These are phyloP conservation scores for Isoperla grammatica DNA, from an alignment of 2,888 invertebrate species.

Conservation along the genomic window DNA sequence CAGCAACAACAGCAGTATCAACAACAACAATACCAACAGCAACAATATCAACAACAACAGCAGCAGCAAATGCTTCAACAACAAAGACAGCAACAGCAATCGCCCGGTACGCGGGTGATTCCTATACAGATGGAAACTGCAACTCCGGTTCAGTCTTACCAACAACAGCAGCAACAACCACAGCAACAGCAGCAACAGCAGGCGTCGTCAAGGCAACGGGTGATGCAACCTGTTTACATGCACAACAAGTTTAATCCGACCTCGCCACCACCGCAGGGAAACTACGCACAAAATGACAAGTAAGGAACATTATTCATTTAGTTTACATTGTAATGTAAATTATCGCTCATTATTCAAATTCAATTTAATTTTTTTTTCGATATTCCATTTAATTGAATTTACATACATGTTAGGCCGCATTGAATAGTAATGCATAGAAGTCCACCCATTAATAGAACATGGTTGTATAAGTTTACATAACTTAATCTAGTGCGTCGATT, in stretches of 20 bases:
- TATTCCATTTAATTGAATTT: no score
- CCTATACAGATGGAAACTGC: slow-evolving; percentile 53
- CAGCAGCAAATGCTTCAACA: slow-evolving; percentile 34
- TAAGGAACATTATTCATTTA: neutral
- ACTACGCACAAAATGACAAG: slow-evolving; percentile 9
- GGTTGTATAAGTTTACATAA: no score
- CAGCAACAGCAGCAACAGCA: slow-evolving; percentile 30
- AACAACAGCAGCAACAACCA: slow-evolving; percentile 36
- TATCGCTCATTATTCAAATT: no score
- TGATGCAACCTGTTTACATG: slow-evolving; percentile 32
- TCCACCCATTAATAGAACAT: no score
- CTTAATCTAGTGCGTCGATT: no score
- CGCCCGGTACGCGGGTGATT: slow-evolving; percentile 53
- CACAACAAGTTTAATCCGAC: slow-evolving; percentile 34
- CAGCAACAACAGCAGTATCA: slow-evolving; percentile 36
- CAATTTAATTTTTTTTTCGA: no score
- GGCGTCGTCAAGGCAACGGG: slow-evolving; percentile 36
- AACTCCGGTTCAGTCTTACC: slow-evolving; percentile 39
- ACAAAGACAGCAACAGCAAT: slow-evolving; percentile 39
- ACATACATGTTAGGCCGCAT: no score
- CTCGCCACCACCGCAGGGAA: slow-evolving; percentile 18
- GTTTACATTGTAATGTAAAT: no score
- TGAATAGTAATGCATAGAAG: no score
- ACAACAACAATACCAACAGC: slow-evolving; percentile 29
- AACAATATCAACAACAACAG: slow-evolving; percentile 30